Conservation (phyloP, 1,140 invertebrate species). For the Rhagoletis zephyria region DNA sequence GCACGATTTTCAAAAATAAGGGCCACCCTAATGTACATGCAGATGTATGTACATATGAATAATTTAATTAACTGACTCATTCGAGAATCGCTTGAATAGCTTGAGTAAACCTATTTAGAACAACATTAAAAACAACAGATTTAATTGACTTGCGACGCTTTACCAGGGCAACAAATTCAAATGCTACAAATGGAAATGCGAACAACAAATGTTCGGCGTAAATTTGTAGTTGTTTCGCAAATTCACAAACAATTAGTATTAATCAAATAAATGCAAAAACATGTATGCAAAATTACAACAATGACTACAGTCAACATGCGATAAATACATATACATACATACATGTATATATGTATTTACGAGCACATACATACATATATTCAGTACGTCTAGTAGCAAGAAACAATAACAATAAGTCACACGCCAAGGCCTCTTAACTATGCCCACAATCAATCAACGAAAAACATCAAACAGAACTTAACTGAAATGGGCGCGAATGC, state of each 20-base stretch:
- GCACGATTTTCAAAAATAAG: background rate
- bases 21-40: background rate
- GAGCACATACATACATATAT: no score
- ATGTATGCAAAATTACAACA: background rate
- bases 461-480: conserved; percentile 16
- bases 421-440: background rate
- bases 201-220: conserved; percentile 10
- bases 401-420: background rate
- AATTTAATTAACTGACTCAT: background rate
- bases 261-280: background rate
- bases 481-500: background rate
- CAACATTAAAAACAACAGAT: background rate
- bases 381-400: background rate
- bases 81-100: no score
- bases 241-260: background rate
- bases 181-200: background rate
- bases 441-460: background rate
- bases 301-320: background rate
- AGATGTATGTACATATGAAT: background rate
- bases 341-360: background rate
- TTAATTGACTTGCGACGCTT: background rate
- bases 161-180: background rate
- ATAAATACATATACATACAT: background rate
- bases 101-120: background rate
- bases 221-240: background rate